Conservation (phyloP, 2,888 invertebrate species). For the Panorpa germanica region DNA sequence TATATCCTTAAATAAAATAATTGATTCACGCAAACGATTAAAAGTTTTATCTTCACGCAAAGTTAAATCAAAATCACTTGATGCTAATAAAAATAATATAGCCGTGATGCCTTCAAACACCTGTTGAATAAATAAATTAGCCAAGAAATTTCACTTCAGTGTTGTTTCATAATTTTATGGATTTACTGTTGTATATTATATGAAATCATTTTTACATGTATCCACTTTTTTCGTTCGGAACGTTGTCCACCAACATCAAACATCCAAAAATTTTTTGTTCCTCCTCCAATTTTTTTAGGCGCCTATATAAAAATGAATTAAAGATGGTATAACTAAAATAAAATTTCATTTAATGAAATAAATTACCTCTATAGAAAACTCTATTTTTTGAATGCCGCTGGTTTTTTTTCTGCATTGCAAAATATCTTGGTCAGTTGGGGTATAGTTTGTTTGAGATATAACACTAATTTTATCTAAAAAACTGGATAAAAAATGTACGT, state of each 20-base stretch:
- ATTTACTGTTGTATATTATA: slow-evolving; percentile 2
- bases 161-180: slow-evolving; percentile 2
- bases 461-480: slow-evolving; percentile 52
- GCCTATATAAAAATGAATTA: slow-evolving; percentile 21
- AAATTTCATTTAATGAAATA: neutral
- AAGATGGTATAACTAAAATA: neutral
- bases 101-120: slow-evolving; percentile 70
- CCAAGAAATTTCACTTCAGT: too few species aligned
- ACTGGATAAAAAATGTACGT: slow-evolving; percentile 25
- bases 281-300: slow-evolving; percentile 48
- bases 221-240: slow-evolving; percentile 69
- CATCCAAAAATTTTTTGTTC: slow-evolving; percentile 56
- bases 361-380: slow-evolving; percentile 42
- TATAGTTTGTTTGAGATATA: slow-evolving; percentile 40
- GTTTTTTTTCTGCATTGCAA: slow-evolving; percentile 56
- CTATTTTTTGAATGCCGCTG: slow-evolving; percentile 53
- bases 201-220: slow-evolving; percentile 29
- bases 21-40: slow-evolving; percentile 53
- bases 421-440: slow-evolving; percentile 59
- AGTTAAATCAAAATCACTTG: slow-evolving; percentile 62
- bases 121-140: slow-evolving; percentile 19
- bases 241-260: slow-evolving; percentile 73
- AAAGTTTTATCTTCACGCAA: slow-evolving; percentile 47
- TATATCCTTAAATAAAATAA: slow-evolving; percentile 53
- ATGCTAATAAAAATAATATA: slow-evolving; percentile 61